phyloP scores from a whole-genome alignment of 2,888 invertebrate species.

The Prosopocoilus inquinatus region DNA sequence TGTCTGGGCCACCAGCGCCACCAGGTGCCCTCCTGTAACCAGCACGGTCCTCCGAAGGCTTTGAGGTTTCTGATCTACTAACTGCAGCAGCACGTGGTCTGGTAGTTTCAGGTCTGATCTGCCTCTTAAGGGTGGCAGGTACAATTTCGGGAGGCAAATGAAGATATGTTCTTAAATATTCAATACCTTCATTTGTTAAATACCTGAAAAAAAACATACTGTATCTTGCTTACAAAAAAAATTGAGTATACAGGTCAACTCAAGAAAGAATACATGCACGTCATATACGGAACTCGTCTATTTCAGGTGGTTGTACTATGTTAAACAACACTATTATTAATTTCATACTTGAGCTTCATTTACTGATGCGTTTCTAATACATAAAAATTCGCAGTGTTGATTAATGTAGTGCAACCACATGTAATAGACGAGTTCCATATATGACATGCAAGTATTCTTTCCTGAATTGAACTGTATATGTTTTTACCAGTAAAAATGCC shows the following conservation, averaged over 20 bases:
- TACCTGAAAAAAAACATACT: conserved; percentile 57
- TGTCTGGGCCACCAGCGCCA: conserved; percentile 66
- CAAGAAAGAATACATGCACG: too few relatives aligned
- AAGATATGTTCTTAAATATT: conserved; percentile 90
- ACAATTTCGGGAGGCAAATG: conserved; percentile 99
- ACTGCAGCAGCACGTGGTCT: conserved; percentile 72
- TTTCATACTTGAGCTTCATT: too few relatives aligned
- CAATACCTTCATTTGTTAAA: conserved; percentile 97
- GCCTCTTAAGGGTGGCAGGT: conserved; percentile 93
- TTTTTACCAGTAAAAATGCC: conserved; percentile 95
- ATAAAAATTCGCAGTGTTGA: too few relatives aligned
- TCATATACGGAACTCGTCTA: too few relatives aligned
- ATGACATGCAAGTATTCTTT: too few relatives aligned
- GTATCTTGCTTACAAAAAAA: background rate
- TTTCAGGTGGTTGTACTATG: too few relatives aligned
- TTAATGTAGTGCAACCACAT: too few relatives aligned
- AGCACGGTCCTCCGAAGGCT: conserved; percentile 79
- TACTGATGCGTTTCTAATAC: too few relatives aligned
- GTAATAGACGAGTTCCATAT: too few relatives aligned
- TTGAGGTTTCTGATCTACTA: conserved; percentile 65
- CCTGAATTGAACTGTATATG: too few relatives aligned
- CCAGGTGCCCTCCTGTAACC: conserved; percentile 79
- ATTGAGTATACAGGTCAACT: too few relatives aligned
- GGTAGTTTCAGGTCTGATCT: conserved; percentile 80
- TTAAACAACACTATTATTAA: too few relatives aligned